A percentile compares a stretch with the other conserved stretches of the same genome.
phyloP scores from a whole-genome alignment of 2,113 vertebrate species.

The Clarias gariepinus region DNA sequence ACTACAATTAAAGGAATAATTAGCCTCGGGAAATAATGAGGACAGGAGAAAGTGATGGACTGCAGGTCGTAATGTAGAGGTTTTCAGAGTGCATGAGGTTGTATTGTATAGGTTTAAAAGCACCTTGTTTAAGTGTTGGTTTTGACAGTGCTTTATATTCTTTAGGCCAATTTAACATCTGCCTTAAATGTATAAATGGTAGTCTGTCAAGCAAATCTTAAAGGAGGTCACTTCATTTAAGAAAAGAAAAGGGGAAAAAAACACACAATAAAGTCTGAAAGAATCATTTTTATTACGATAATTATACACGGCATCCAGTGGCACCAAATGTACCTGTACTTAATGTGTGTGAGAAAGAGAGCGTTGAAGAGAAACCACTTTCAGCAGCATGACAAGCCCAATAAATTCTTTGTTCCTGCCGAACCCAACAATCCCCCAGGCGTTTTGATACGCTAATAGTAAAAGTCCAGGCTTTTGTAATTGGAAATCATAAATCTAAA shows the following conservation, averaged over 20 bases:
- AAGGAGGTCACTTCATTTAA: background rate
- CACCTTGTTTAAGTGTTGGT: background rate
- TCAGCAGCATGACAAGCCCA: conserved; percentile 60
- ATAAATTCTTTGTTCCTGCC: conserved; percentile 66
- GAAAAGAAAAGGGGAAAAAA: conserved; percentile 25
- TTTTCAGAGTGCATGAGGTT: background rate
- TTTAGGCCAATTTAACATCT: background rate
- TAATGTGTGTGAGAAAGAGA: conserved; percentile 51
- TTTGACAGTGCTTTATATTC: conserved; percentile 5
- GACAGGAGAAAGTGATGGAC: conserved; percentile 21
- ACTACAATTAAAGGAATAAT: conserved; percentile 13
- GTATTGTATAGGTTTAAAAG: background rate
- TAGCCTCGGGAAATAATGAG: background rate
- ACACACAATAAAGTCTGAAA: conserved; percentile 47
- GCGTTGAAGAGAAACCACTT: conserved; percentile 50
- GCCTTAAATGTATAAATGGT: conserved; percentile 1
- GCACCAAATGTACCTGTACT: conserved; percentile 70
- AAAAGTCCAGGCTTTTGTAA: conserved; percentile 79
- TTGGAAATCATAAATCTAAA: conserved; percentile 88
- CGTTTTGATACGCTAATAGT: conserved; percentile 83
- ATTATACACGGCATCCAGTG: conserved; percentile 68
- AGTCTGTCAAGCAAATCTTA: background rate
- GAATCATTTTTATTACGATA: conserved; percentile 74
- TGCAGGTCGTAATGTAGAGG: background rate
- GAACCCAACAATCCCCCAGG: conserved; percentile 53